Evolutionary conservation across 2,797 vertebrate genomes (phyloP).

Genomic region (Macropus fuliginosus): DNA sequence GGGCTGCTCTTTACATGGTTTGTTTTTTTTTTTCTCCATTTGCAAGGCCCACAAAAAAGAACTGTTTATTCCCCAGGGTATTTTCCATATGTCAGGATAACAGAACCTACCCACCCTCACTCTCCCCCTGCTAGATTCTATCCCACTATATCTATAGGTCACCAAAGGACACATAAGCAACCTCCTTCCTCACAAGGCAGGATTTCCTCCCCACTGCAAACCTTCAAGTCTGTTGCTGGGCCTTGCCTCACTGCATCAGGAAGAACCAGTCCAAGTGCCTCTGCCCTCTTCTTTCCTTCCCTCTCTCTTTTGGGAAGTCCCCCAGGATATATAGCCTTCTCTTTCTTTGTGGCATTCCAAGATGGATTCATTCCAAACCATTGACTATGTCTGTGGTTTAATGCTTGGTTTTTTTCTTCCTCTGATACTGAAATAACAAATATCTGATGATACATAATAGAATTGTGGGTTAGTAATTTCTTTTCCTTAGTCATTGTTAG

Average conservation of each 20-base stretch:
- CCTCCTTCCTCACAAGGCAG: background rate
- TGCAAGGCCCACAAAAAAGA: background rate
- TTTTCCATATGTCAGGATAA: background rate
- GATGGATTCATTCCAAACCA: slow-evolving; percentile 22
- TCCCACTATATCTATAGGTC: slow-evolving; percentile 33
- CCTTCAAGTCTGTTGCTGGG: slow-evolving; percentile 27
- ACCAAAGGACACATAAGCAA: slow-evolving; percentile 22
- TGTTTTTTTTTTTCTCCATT: background rate
- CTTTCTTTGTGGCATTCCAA: background rate
- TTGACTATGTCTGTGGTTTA: background rate
- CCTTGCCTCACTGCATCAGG: slow-evolving; percentile 2
- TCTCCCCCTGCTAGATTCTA: background rate
- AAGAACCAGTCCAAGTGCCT: slow-evolving; percentile 22
- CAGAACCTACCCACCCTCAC: background rate
- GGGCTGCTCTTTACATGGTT: background rate
- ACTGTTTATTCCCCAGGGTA: background rate
- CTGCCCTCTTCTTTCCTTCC: slow-evolving; percentile 34
- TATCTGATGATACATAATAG: slow-evolving; percentile 7
- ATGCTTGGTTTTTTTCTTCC: background rate
- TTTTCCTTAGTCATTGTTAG: background rate
- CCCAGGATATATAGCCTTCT: slow-evolving; percentile 20
- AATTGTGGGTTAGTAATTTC: background rate
- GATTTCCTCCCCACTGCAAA: slow-evolving; percentile 2
- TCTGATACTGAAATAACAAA: background rate
- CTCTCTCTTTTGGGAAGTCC: background rate